phyloP scores from a whole-genome alignment of 2,888 invertebrate genomes.

The Priapulus caudatus region DNA sequence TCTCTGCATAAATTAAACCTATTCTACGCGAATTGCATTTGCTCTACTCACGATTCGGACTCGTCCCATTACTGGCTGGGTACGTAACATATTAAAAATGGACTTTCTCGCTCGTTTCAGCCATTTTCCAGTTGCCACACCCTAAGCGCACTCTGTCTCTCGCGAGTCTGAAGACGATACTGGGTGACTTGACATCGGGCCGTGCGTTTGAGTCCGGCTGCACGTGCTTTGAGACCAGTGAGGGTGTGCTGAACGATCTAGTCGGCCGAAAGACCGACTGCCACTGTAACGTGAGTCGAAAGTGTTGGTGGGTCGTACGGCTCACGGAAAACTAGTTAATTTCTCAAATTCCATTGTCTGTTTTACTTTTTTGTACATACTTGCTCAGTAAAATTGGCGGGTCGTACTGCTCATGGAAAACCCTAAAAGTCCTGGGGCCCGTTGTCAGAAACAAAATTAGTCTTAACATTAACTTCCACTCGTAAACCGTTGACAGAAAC shows the following conservation, averaged over 20 bases:
- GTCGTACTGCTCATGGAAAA: too few species aligned
- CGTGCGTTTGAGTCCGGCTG: constrained; percentile 95
- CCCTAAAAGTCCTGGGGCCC: too few species aligned
- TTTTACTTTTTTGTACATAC: background rate
- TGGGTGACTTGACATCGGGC: constrained; percentile 85
- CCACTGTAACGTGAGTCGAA: constrained; percentile 51
- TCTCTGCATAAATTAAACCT: too few species aligned
- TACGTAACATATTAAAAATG: too few species aligned
- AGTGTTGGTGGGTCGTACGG: background rate
- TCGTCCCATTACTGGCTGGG: too few species aligned
- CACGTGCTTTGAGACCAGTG: constrained; percentile 48
- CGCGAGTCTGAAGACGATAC: constrained; percentile 24
- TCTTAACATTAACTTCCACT: too few species aligned
- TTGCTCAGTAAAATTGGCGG: too few species aligned
- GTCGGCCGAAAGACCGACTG: constrained; percentile 60
- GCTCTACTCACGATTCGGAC: too few species aligned
- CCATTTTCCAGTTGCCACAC: background rate
- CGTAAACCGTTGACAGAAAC: too few species aligned
- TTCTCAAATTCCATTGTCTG: constrained; percentile 5
- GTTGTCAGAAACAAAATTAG: too few species aligned
- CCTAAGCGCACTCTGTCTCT: background rate
- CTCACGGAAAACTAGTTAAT: constrained; percentile 2
- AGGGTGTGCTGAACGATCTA: constrained; percentile 62
- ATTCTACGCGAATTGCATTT: too few species aligned
- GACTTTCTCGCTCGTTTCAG: too few species aligned